A percentile compares a stretch with the other conserved stretches of the same genome.
These are phyloP conservation scores for Tachina lurida DNA, from an alignment of 2,888 invertebrate species.

Conservation along the genomic window DNA sequence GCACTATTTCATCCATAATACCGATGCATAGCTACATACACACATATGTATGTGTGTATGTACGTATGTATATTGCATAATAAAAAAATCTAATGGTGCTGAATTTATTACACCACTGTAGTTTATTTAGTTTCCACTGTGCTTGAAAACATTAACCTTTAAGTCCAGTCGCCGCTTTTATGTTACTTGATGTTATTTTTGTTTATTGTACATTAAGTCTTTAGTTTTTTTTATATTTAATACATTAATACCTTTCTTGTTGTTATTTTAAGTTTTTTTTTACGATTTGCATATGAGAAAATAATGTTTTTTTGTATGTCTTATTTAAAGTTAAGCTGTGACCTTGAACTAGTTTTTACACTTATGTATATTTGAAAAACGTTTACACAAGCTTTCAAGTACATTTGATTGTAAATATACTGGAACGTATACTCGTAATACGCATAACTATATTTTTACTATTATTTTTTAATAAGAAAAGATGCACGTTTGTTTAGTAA, in stretches of 20 bases:
- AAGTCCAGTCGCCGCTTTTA: background rate
- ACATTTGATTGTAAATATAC: background rate
- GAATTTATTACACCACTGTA: background rate
- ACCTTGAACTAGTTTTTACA: conserved; percentile 69
- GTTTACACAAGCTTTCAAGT: conserved; percentile 14
- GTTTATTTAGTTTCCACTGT: conserved; percentile 39
- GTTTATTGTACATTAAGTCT: conserved; percentile 1
- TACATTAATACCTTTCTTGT: background rate
- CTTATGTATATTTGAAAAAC: conserved; percentile 24
- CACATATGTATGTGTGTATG: background rate
- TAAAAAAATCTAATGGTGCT: conserved; percentile 16
- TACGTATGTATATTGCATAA: background rate
- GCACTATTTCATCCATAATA: background rate
- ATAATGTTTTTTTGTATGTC: conserved; percentile 17
- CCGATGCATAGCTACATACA: background rate
- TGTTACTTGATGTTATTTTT: conserved; percentile 10
- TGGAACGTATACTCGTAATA: background rate
- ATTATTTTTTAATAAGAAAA: background rate
- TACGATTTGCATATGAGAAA: conserved; percentile 53
- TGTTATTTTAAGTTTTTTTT: background rate
- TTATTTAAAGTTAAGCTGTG: conserved; percentile 58
- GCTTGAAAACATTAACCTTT: conserved; percentile 14
- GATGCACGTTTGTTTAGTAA: background rate
- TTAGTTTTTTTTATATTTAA: background rate
- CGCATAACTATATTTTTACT: background rate